Base-by-base conservation (phyloP, 2,797 vertebrate genomes). In the Varecia variegata region DNA sequence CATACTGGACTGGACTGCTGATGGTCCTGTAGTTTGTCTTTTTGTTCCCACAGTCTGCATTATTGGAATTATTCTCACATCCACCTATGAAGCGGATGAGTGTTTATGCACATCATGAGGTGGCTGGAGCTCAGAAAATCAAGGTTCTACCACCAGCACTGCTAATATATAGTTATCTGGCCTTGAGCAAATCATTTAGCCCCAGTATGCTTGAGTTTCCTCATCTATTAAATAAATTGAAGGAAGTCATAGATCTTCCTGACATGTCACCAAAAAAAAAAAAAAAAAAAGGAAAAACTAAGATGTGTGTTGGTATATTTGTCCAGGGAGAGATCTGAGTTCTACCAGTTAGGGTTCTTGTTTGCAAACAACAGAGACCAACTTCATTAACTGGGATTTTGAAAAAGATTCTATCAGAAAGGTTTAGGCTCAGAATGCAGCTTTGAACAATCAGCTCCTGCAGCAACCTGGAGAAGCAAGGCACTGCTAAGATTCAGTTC, bases 341-440 rank as follows among this genome's bases (percentile, higher is more conserved):
- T 68, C 79, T 93, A 67, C 60, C 32, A 38, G 38, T 77, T 70
- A 86, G 23, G 56, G 1, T 56, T 89, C 27, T 92, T 56, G 35
- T 47, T 45, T 21, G 32, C 12, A 65, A 45, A 74, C 30, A 50
- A n/a, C 0, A 35, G 60, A 83, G 85, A 79, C 13, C 27, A 50
- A 54, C 12, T 83, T 65, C 11, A 67, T 79, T 73, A 58, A 45
- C 21, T 56, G n/a, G 30, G 45, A 30, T 38, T 14, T 71, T 56
- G 14, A 38, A 58, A 50, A 27, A 27, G 10, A 67, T 43, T 67
- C 38, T 58, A 30, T 77, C n/a, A 11, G 47, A 81, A 90, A 13
- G n/a, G 27, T 23, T 60, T 70, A 32, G 77, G 14, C 8, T 56
- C 60, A 43, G 15, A 68, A 54, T n/a, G 17, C 21, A 54, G 52